Base-by-base conservation (phyloP, 2,797 vertebrate species). In the Sylvilagus floridanus region DNA sequence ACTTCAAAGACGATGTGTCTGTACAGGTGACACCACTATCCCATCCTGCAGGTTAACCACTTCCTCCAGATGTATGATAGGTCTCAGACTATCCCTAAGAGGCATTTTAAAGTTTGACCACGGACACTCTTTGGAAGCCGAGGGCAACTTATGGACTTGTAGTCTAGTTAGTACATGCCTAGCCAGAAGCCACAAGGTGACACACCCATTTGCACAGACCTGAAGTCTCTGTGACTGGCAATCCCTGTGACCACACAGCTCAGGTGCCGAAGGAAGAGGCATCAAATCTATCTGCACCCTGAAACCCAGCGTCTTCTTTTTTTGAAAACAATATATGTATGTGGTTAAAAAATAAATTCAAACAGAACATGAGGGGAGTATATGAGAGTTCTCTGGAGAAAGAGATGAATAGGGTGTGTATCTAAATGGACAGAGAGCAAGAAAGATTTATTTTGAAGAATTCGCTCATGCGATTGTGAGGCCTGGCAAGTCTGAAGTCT, bases 361-460 rank as follows among this genome's bases (percentile, higher is more conserved):
- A 60, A 75, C 0, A 79, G 76, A 66, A 13, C 21, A 54, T 73
- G 21, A 0, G 1, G 6, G 26, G 37, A 26, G 8, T 21, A 54
- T 72, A 35, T 88, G 30, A 60, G 75, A 26, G 26, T 65, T 76
- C 57, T 87, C 81, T 81, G 66, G 90, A 82, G 66, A 86, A 89
- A n/a, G 14, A 79, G 30, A 84, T 30, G n/a, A 73, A 35, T 8
- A 30, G 11, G 19, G 60, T 17, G 16, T 5, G 7, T 22, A 13
- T 16, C 35, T 50, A 12, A 21, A 7, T 22, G 4, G 0, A 37
- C 3, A 47, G 12, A 42, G n/a, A 57, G n/a, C 26, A 9, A 83
- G 72, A 68, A 4, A 69, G 42, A 32, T 11, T 17, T 50, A 26
- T 42, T 92, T 71, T 92, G 57, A 94, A 78, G 54, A 60, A 42